Conservation (phyloP, 2,113 vertebrate species). For the Dipodomys spectabilis region DNA sequence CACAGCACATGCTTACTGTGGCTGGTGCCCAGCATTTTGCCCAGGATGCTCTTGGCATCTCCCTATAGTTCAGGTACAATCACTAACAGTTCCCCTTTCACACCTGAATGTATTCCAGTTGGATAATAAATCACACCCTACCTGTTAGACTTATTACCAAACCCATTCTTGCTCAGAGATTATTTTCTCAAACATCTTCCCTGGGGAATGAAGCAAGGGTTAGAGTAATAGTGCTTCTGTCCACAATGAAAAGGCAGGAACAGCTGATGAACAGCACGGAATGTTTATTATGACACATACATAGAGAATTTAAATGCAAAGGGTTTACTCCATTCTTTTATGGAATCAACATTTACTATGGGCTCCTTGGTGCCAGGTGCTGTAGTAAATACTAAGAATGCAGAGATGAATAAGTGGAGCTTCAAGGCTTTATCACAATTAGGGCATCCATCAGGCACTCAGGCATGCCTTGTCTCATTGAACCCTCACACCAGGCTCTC, state of each 20-base stretch:
- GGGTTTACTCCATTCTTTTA: neutral
- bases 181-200: slow-evolving; percentile 1
- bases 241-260: neutral
- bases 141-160: neutral
- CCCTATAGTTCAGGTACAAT: neutral
- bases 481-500: neutral
- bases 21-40: neutral
- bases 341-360: neutral
- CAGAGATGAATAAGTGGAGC: neutral
- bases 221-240: neutral
- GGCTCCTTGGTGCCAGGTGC: neutral
- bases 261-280: neutral
- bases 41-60: neutral
- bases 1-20: neutral
- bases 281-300: neutral
- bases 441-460: neutral
- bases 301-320: neutral
- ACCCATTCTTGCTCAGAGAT: neutral
- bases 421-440: neutral
- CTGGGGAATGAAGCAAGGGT: neutral
- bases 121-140: neutral
- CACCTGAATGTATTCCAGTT: too few relatives aligned
- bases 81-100: neutral
- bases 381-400: neutral
- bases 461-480: fast-evolving